phyloP scores from a whole-genome alignment of 1,140 invertebrate genomes.

The Homarus americanus region DNA sequence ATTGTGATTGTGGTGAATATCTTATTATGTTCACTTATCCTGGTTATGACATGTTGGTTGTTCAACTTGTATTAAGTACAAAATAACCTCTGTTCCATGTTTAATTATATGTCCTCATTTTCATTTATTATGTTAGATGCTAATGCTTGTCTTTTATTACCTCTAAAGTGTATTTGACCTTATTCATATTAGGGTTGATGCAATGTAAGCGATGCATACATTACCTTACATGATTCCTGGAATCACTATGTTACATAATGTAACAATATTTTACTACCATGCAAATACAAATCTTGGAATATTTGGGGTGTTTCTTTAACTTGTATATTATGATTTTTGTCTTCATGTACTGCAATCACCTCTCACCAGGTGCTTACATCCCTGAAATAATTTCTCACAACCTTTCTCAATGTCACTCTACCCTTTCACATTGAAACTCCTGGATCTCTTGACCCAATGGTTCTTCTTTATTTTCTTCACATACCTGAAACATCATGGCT shows the following conservation, averaged over 20 bases:
- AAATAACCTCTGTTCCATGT: background rate
- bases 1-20: background rate
- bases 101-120: background rate
- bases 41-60: background rate
- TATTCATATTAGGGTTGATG: background rate
- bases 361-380: no score
- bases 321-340: background rate
- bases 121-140: background rate
- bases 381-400: no score
- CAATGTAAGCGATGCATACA: background rate
- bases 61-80: constrained; percentile 19
- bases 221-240: background rate
- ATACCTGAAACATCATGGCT: no score
- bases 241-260: background rate
- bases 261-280: constrained; percentile 12
- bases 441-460: no score
- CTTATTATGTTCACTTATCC: background rate
- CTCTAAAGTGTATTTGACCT: background rate
- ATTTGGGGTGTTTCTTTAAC: background rate
- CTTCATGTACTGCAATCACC: no score
- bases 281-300: constrained; percentile 16
- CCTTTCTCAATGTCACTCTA: no score
- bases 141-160: background rate
- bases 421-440: no score
- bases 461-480: no score